phyloP scores from a whole-genome alignment of 2,113 vertebrate genomes.

The Serinus canaria region DNA sequence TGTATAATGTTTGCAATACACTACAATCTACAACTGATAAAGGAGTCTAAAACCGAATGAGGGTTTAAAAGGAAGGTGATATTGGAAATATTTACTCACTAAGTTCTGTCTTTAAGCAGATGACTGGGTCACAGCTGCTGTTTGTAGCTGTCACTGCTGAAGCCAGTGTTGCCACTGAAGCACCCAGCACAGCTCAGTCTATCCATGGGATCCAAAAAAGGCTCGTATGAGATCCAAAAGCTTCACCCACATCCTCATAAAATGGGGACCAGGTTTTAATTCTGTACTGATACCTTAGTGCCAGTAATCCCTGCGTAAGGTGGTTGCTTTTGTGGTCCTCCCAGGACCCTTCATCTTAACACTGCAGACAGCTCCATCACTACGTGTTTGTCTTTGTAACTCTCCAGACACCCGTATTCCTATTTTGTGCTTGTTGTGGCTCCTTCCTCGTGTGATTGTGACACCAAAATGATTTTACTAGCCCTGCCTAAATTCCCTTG shows the following conservation, averaged over 20 bases:
- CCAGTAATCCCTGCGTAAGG: not conserved
- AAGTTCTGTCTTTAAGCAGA: not conserved
- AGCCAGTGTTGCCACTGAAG: fast-evolving
- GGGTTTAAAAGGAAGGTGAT: not conserved
- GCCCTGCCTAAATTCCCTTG: not conserved
- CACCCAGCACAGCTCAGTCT: not conserved
- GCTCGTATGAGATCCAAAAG: not conserved
- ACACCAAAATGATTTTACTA: not conserved
- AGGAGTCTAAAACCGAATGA: not conserved
- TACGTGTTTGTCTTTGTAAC: not conserved
- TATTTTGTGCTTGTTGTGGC: not conserved
- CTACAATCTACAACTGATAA: slow-evolving; percentile 9
- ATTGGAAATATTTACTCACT: not conserved
- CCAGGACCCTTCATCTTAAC: not conserved
- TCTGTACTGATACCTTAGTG: fast-evolving
- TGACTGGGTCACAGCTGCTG: not conserved
- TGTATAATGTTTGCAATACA: not conserved
- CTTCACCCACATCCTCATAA: not conserved
- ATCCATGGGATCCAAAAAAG: not conserved
- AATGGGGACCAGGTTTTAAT: not conserved
- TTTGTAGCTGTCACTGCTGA: not conserved
- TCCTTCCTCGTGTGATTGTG: not conserved
- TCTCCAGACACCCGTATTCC: not conserved
- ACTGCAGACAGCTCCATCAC: not conserved
- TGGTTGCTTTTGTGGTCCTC: not conserved